These are phyloP conservation scores for Osmerus eperlanus DNA, from an alignment of 2,113 vertebrate genomes.

Conservation along the genomic window DNA sequence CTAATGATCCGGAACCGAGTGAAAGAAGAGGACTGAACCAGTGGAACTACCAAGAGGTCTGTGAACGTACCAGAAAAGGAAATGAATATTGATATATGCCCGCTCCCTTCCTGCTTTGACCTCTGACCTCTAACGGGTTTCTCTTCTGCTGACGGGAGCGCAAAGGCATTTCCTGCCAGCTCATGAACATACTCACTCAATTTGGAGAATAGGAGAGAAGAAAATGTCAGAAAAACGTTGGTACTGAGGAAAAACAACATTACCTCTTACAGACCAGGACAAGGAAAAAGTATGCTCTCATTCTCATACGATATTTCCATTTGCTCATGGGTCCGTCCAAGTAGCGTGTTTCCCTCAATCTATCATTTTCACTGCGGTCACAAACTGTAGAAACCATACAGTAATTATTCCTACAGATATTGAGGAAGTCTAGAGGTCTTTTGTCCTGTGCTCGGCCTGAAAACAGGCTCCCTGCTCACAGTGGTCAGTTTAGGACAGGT, in stretches of 20 bases:
- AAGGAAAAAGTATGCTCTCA: slow-evolving; percentile 55
- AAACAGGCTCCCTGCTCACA: slow-evolving; percentile 40
- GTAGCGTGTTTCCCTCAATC: slow-evolving; percentile 61
- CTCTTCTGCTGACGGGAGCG: slow-evolving; percentile 51
- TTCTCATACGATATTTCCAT: slow-evolving; percentile 69
- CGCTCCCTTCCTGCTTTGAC: slow-evolving; percentile 54
- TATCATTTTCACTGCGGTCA: slow-evolving; percentile 68
- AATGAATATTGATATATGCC: slow-evolving; percentile 65
- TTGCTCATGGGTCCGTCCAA: slow-evolving; percentile 62
- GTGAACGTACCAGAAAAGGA: slow-evolving; percentile 58
- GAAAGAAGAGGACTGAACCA: slow-evolving; percentile 50
- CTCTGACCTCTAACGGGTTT: slow-evolving; percentile 54
- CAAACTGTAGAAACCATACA: slow-evolving; percentile 48
- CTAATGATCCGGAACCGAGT: slow-evolving; percentile 58
- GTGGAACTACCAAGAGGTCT: slow-evolving; percentile 44
- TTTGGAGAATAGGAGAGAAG: slow-evolving; percentile 32
- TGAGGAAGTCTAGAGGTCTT: slow-evolving; percentile 62
- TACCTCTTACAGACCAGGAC: slow-evolving; percentile 41
- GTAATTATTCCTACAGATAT: slow-evolving; percentile 68
- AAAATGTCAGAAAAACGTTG: slow-evolving; percentile 27
- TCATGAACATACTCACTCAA: slow-evolving; percentile 42
- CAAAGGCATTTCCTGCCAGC: slow-evolving; percentile 63
- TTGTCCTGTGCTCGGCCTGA: slow-evolving; percentile 41
- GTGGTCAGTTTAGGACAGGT: slow-evolving; percentile 42
- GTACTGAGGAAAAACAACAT: slow-evolving; percentile 32